Conservation (phyloP, 2,888 invertebrate species). For the Keiferia lycopersicella region DNA sequence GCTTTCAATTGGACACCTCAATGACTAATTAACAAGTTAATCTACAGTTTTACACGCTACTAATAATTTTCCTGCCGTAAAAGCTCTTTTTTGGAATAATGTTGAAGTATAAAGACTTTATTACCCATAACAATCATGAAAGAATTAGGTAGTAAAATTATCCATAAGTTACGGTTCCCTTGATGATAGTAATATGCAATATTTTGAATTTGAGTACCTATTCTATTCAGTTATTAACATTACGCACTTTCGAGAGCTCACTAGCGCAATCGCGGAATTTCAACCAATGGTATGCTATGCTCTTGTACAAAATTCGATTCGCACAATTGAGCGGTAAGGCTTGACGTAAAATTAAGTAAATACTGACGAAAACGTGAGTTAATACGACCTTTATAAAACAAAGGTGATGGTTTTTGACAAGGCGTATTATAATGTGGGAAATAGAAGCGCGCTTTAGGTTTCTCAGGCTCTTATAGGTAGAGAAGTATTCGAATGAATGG, state of each 20-base stretch:
- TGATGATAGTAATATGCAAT: no score
- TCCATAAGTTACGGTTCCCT: no score
- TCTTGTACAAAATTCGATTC: constrained; percentile 16
- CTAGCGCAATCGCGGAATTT: background rate
- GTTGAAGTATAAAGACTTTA: no score
- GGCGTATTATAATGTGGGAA: constrained; percentile 9
- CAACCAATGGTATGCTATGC: background rate
- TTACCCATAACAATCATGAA: no score
- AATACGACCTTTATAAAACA: constrained; percentile 24
- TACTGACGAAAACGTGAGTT: constrained; percentile 7
- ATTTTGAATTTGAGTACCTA: background rate
- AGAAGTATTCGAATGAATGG: background rate
- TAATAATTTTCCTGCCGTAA: no score
- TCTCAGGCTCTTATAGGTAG: background rate
- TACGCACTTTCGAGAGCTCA: background rate
- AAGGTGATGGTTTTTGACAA: constrained; percentile 20
- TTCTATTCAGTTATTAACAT: background rate
- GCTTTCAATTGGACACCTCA: no score
- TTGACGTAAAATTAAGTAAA: constrained; percentile 15
- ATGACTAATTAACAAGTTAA: no score
- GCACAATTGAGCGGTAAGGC: background rate
- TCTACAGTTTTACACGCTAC: no score
- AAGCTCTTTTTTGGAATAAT: no score
- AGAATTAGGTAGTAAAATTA: no score
- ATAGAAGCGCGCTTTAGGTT: background rate